Base-by-base conservation (phyloP, 2,888 invertebrate genomes). In the Cephus nigrinus region DNA sequence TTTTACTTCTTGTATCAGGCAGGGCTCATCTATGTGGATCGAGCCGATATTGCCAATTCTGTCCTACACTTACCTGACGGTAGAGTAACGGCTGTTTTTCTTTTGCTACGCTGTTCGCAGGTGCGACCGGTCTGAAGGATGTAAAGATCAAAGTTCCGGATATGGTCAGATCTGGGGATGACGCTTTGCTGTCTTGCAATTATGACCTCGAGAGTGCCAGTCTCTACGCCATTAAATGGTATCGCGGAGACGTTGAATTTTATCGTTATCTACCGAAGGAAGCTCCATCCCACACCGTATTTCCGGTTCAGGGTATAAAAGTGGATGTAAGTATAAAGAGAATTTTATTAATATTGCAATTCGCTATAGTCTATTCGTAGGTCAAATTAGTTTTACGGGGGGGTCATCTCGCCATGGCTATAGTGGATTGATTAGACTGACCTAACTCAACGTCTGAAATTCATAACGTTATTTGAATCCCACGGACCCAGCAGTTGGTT, bases 201-300 rank as follows among this genome's bases (percentile, higher is more conserved):
- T 91, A 91, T 81, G 90, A 91, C 32, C 83, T 91, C 40, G 87
- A 90, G 69, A 86, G 86, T 11, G 85, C 83, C 40, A 79, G 85
- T 74, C 93, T 96, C 9, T 96, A 96, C 92, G 94, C 95, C 81
- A 95, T 96, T 88, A 94, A 95, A 90, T 96, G 96, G 96, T 96
- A 96, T 91, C 93, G 95, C 79, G 94, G 94, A 4, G 94, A 94
- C 82, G 93, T 93, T 11, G 96, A 96, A 92, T 96, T 96, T 93
- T 96, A 96, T 92, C 93, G 96, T 86, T 96, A 93, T 88, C 94
- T 95, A 80, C 96, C 96, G 9, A 93, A 95, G 78, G 95, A 95
- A 86, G 93, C 93, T 87, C 95, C 95, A 0, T 94, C 95, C 0
- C 94, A 94, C 5, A 93, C 94, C 91, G 95, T 94, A 55, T 96